Evolutionary conservation across 2,797 vertebrate genomes (phyloP), one percentile per base, ranked within the genome.

Genomic region (Monodelphis domestica): DNA sequence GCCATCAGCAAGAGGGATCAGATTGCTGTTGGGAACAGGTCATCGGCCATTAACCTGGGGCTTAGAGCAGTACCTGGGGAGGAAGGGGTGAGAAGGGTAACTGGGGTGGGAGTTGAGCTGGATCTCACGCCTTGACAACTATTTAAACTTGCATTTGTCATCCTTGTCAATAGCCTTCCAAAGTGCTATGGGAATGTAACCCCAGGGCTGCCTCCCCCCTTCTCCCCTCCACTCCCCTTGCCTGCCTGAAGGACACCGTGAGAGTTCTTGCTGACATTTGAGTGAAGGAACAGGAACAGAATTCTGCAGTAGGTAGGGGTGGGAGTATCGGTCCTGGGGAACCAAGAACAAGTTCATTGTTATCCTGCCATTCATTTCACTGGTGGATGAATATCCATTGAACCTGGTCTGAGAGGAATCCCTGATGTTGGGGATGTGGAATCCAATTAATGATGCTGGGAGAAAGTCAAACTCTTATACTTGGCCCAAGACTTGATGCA

Each of bases 41-140:
- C 87, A 88, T 10, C 4, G 5, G 50, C 87, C 45, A 88, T 88
- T 88, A 88, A 53, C 87, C 87, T 88, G 52, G 87, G 87, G 28
- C 52, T 88, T 53, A 88, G 4, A 29, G 38, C 30, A 24, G 70
- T 78, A 84, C 21, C 70, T 84, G 24, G 70, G 38, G 70, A 84
- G 38, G 70, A 84, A 84, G 87, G 51, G 53, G n/a, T 70, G 63
- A 70, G 63, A 38, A 70, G 63, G n/a, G 38, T 26, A 84, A 50
- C 70, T 84, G 70, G 70, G 70, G 21, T 3, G 2, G n/a, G 63
- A 78, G 7, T 45, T 45, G 5, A 78, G 59, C 92, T 94, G 92
- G 94, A 96, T 54, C 59, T 93, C 91, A 93, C 0, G 63, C 84
- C 57, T 88, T 11, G 63, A 87, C 45, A 84, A 91, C 12, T 1